phyloP scores from a whole-genome alignment of 2,888 invertebrate species.

The Ectemnius continuus region DNA sequence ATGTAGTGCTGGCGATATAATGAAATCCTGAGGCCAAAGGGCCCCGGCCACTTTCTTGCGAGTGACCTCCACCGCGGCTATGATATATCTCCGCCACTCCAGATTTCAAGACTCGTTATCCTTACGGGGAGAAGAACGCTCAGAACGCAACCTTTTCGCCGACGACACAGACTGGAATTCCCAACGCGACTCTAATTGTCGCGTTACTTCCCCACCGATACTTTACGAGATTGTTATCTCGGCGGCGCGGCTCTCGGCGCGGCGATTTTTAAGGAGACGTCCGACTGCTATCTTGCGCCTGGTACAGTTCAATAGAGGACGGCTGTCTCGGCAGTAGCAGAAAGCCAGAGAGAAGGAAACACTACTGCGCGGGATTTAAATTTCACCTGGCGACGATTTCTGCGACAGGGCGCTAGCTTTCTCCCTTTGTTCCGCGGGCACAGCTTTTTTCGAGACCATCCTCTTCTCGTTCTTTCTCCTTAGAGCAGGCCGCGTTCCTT shows the following conservation, averaged over 20 bases:
- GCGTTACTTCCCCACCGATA: too few species aligned
- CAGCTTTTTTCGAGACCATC: slow-evolving; percentile 35
- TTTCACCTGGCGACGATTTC: slow-evolving; percentile 35
- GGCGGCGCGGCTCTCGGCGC: neutral
- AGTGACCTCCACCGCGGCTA: slow-evolving; percentile 46
- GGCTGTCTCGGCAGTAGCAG: too few species aligned
- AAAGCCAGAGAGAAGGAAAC: neutral
- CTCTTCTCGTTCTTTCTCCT: slow-evolving; percentile 44
- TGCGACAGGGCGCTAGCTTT: slow-evolving; percentile 57
- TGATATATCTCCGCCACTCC: slow-evolving; percentile 25
- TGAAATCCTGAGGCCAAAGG: slow-evolving; percentile 62
- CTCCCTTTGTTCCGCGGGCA: slow-evolving; percentile 47
- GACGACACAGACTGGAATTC: too few species aligned
- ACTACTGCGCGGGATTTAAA: slow-evolving; percentile 12
- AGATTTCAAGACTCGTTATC: too few species aligned
- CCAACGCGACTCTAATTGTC: too few species aligned
- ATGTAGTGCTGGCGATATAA: slow-evolving; percentile 59
- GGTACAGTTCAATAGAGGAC: too few species aligned
- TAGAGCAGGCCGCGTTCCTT: slow-evolving; percentile 52
- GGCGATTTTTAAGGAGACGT: too few species aligned
- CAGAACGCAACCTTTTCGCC: too few species aligned
- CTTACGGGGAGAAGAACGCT: too few species aligned
- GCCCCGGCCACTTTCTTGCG: slow-evolving; percentile 44
- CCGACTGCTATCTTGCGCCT: too few species aligned
- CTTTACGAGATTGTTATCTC: too few species aligned